phyloP scores from a whole-genome alignment of 2,888 invertebrate genomes.

The Mayetiola destructor region DNA sequence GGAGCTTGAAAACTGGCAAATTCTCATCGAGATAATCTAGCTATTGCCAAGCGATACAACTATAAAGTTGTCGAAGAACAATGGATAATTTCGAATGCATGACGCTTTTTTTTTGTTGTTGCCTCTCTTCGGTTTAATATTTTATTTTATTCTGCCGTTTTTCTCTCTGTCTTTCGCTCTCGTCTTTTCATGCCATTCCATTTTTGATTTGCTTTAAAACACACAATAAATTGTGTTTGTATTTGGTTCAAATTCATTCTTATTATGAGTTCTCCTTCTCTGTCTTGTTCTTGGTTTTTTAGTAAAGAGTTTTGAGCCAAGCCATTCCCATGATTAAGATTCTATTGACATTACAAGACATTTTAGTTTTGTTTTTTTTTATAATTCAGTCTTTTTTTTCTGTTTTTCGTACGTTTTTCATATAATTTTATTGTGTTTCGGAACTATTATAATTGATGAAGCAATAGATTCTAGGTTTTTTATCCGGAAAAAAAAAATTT shows the following conservation, averaged over 20 bases:
- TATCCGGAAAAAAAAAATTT: conserved; percentile 2
- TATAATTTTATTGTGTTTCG: conserved; percentile 12
- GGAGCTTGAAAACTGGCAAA: no score
- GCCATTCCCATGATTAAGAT: conserved; percentile 13
- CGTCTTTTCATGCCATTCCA: no score
- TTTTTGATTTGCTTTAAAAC: no score
- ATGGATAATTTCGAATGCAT: conserved; percentile 11
- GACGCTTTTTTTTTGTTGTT: background rate
- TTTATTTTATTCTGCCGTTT: no score
- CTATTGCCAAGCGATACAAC: conserved; percentile 5
- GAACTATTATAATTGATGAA: conserved; percentile 13
- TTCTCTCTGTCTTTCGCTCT: no score
- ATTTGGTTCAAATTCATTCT: no score
- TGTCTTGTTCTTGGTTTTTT: no score
- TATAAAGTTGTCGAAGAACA: conserved; percentile 3
- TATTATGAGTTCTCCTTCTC: no score
- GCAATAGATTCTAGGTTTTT: conserved; percentile 1
- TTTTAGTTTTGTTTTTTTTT: no score
- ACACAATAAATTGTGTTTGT: no score
- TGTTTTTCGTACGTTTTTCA: no score
- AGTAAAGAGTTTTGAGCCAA: background rate
- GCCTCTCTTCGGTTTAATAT: background rate
- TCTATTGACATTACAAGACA: conserved; percentile 14
- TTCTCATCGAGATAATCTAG: background rate
- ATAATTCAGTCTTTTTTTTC: no score